Percentiles rank a stretch among this genome's conserved stretches.
These are phyloP conservation scores for Sphyrna mokarran DNA, from an alignment of 2,113 vertebrate genomes.

Conservation along the genomic window DNA sequence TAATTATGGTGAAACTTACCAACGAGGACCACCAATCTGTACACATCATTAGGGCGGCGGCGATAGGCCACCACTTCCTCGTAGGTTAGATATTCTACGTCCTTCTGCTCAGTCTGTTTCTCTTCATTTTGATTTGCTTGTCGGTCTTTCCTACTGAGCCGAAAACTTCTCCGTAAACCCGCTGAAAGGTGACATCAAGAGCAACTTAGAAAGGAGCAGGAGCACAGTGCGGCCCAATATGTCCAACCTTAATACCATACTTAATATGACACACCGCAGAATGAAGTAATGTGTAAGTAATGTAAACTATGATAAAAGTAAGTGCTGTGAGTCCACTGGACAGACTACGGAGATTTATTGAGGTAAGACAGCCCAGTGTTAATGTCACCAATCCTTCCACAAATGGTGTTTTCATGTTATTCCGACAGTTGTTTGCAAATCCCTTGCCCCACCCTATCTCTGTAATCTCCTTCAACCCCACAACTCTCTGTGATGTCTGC, in stretches of 20 bases:
- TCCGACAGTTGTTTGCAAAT: background rate
- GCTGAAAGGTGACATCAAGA: slow-evolving; percentile 52
- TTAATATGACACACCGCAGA: background rate
- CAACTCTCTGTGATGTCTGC: too few species aligned
- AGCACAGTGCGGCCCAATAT: background rate
- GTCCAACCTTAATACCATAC: background rate
- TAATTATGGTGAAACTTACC: slow-evolving; percentile 56
- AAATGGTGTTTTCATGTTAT: background rate
- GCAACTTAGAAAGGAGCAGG: background rate
- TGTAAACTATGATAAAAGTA: background rate
- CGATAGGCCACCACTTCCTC: slow-evolving; percentile 81
- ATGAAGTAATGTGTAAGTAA: background rate
- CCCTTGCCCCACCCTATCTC: background rate
- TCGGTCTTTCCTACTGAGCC: slow-evolving; percentile 70
- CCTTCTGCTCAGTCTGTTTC: slow-evolving; percentile 47
- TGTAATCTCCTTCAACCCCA: too few species aligned
- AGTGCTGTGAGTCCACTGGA: background rate
- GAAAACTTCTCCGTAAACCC: slow-evolving; percentile 78
- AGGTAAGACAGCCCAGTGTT: background rate
- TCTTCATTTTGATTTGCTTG: slow-evolving; percentile 55
- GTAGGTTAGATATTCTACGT: slow-evolving; percentile 69
- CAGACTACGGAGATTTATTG: background rate
- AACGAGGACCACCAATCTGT: slow-evolving; percentile 80
- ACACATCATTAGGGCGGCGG: slow-evolving; percentile 65
- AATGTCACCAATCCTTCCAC: background rate